Percentiles rank a stretch among this genome's conserved stretches.
Evolutionary conservation across 2,113 vertebrate genomes (phyloP).

Genomic region (Seriola quinqueradiata): DNA sequence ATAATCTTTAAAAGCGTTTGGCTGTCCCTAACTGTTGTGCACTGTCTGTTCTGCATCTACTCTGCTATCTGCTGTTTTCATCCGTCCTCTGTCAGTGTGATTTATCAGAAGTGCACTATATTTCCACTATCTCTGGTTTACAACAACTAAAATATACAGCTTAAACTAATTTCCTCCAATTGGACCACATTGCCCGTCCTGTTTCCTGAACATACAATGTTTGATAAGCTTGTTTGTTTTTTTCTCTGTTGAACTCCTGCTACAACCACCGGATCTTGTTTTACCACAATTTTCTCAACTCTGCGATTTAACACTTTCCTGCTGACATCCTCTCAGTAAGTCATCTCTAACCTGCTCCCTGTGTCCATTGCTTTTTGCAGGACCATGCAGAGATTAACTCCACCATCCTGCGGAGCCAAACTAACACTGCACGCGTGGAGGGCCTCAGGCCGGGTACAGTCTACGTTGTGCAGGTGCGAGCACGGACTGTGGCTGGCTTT

Average conservation of each 20-base stretch:
- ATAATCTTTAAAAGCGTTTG: neutral
- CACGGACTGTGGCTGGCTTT: conserved; percentile 96
- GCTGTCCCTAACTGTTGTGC: neutral
- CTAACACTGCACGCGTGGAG: conserved; percentile 93
- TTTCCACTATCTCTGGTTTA: conserved; percentile 32
- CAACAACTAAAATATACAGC: neutral
- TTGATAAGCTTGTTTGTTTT: conserved; percentile 6
- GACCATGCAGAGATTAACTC: conserved; percentile 97
- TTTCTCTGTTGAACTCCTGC: conserved; percentile 14
- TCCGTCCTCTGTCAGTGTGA: neutral
- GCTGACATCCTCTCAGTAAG: neutral
- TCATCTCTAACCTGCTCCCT: conserved; percentile 33
- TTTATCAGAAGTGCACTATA: conserved; percentile 18
- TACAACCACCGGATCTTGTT: neutral
- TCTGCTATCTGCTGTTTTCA: neutral
- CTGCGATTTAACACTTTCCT: neutral
- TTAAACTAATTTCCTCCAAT: conserved; percentile 12
- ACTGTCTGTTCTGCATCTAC: neutral
- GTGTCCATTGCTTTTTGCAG: conserved; percentile 77
- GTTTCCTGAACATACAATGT: neutral
- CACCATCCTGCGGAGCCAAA: conserved; percentile 94
- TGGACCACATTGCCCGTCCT: neutral
- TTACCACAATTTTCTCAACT: neutral
- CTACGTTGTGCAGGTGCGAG: conserved; percentile 97
- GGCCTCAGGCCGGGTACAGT: conserved; percentile 92